These are phyloP conservation scores for Chaetorhynchus papuensis DNA, from an alignment of 2,113 vertebrate genomes.

Conservation along the genomic window DNA sequence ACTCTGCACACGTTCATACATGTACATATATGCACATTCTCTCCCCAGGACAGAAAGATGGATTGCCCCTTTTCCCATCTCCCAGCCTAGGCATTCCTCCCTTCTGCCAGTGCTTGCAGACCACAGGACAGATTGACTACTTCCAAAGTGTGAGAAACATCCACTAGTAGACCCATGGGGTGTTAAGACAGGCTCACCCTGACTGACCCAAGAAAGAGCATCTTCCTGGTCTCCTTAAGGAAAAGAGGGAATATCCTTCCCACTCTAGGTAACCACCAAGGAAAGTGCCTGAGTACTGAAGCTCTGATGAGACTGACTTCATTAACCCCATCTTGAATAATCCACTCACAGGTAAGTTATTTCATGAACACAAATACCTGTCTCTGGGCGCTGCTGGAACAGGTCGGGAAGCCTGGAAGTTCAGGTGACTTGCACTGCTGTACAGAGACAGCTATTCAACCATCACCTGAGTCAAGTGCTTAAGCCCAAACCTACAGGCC, in stretches of 20 bases:
- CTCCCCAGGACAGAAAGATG: background rate
- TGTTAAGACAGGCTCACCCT: background rate
- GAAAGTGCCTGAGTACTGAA: background rate
- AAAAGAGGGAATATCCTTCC: background rate
- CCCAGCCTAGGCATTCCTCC: background rate
- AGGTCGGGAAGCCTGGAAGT: background rate
- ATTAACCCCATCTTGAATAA: background rate
- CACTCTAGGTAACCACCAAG: background rate
- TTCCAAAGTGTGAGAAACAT: background rate
- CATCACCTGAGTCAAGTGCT: background rate
- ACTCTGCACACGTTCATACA: background rate
- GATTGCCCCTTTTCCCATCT: background rate
- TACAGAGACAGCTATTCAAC: background rate
- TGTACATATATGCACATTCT: fast-evolving
- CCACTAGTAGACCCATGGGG: background rate
- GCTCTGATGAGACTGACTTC: background rate
- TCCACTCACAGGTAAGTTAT: background rate
- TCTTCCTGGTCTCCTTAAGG: background rate
- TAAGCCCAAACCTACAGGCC: background rate
- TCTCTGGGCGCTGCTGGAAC: background rate
- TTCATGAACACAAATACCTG: background rate
- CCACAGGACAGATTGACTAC: background rate
- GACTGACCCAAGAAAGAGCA: background rate
- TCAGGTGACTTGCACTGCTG: background rate
- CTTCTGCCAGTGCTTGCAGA: background rate